Percentiles rank a stretch among this genome's conserved stretches.
phyloP scores from a whole-genome alignment of 2,113 vertebrate genomes.

The Entomyzon cyanotis region DNA sequence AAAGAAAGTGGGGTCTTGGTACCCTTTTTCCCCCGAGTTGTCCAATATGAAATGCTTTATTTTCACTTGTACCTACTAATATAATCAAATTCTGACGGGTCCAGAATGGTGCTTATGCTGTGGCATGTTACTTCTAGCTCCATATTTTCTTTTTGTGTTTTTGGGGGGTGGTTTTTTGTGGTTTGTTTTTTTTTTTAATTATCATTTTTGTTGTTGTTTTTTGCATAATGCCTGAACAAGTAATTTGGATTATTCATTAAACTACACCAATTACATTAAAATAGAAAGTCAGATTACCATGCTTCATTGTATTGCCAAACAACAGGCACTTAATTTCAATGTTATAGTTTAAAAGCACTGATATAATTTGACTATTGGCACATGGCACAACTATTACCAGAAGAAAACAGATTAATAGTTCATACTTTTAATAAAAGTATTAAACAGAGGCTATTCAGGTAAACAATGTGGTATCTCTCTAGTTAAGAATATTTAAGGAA shows the following conservation, averaged over 20 bases:
- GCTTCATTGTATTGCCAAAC: background rate
- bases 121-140: background rate
- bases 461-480: background rate
- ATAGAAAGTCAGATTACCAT: background rate
- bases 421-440: background rate
- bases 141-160: background rate
- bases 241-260: background rate
- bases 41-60: conserved; percentile 4
- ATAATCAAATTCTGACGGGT: background rate
- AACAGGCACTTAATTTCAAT: background rate
- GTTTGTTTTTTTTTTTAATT: background rate
- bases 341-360: background rate
- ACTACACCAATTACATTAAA: background rate
- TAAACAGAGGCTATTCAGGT: background rate
- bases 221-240: background rate
- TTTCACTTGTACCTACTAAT: background rate
- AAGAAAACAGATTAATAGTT: background rate
- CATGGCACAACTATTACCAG: background rate
- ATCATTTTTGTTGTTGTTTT: background rate
- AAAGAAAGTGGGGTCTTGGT: conserved; percentile 31
- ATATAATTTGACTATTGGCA: background rate
- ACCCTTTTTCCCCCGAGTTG: background rate
- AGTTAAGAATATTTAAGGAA: background rate
- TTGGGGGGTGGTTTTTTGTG: background rate
- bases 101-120: background rate